These are phyloP conservation scores for Neodiprion pinetum DNA, from an alignment of 1,140 invertebrate species.

Conservation along the genomic window DNA sequence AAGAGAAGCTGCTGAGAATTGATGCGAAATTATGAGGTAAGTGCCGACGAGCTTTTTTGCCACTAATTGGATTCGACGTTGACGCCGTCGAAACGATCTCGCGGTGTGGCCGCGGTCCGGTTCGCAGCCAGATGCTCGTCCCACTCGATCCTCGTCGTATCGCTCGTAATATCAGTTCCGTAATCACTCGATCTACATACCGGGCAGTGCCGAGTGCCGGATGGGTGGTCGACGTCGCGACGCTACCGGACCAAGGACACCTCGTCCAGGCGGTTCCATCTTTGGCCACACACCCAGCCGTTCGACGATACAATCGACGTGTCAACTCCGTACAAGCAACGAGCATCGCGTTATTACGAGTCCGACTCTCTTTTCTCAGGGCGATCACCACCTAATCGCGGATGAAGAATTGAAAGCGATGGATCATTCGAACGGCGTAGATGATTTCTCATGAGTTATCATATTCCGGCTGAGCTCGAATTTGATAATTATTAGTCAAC, in stretches of 20 bases:
- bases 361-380: not conserved
- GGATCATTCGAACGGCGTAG: not conserved
- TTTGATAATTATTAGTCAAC: too few species aligned
- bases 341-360: not conserved
- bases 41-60: too few species aligned
- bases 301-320: constrained; percentile 20
- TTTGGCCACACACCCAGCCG: constrained; percentile 17
- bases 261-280: constrained; percentile 34
- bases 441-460: not conserved
- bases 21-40: too few species aligned
- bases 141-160: constrained; percentile 40
- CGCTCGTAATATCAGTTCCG: constrained; percentile 43
- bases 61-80: too few species aligned
- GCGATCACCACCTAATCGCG: not conserved
- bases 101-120: too few species aligned
- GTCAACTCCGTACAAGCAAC: constrained; percentile 17
- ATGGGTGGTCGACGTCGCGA: constrained; percentile 49
- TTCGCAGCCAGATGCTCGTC: too few species aligned
- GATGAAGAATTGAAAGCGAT: too few species aligned
- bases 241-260: not conserved
- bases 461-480: too few species aligned
- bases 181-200: constrained; percentile 55
- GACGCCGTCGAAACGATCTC: too few species aligned
- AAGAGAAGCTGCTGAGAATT: too few species aligned
- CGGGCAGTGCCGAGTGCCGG: constrained; percentile 42